Base-by-base conservation (phyloP, 2,113 vertebrate species). In the Lophotis ruficrista region DNA sequence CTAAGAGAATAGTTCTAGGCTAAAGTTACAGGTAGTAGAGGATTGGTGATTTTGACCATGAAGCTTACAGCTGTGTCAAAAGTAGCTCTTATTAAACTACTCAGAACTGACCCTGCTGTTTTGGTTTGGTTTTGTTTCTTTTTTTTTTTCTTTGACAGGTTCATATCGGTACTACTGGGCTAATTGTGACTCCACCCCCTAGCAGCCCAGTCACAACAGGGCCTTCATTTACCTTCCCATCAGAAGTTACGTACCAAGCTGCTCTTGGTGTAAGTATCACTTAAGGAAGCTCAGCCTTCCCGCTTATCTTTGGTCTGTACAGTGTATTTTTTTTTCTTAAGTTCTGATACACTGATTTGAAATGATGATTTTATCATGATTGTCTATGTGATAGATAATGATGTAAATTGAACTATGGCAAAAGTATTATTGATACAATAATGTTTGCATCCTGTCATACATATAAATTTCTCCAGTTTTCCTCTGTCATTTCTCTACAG, bases 131-230 rank as follows among this genome's bases (percentile, higher is more conserved):
- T 20, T 54, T 25, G 2, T 16, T 56, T 47, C 18, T 43, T 43
- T 43, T 43, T 43, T 45, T 89, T 38, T 65, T 82, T 76, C 80
- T 80, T 97, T 95, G 64, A 76, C 98, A 99, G 99, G 99, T 99
- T 97, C 99, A 99, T 97, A 99, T 99, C 85, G 99, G 99, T 97
- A 99, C 99, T 94, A 98, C 99, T 3, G 99, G 99, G 82, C 98
- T 99, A 61, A 99, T 99, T 70, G 99, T 99, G 97, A 99, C 99
- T 84, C 99, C 99, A 28, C 99, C 99, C 72, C 99, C 99, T 15
- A 99, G 99, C 96, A 99, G 99, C 96, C 99, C 99, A 24, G 98
- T 99, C 97, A 99, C 99, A 78, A 99, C 99, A 47, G 99, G 99
- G 50, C 98, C 99, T 15, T 98, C 99, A 16, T 99, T 99, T 98